Conservation (phyloP, 1,140 invertebrate genomes). For the Aphidius ervi region DNA sequence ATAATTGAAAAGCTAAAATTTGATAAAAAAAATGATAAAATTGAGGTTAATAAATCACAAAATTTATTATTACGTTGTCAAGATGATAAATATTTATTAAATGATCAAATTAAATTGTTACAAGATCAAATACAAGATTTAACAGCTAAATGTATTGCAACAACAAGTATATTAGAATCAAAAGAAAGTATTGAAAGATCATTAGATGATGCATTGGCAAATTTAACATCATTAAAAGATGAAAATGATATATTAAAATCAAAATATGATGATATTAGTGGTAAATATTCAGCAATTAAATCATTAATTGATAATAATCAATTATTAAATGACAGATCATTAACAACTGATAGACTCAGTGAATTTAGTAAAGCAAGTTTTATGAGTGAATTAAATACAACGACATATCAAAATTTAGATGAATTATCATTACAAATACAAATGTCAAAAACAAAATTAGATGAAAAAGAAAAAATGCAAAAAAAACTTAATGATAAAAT, state of each 20-base stretch:
- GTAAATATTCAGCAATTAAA: slow-evolving; percentile 35
- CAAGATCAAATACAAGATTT: slow-evolving; percentile 44
- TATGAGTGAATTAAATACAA: slow-evolving; percentile 40
- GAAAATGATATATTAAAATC: slow-evolving; percentile 42
- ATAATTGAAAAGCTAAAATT: slow-evolving; percentile 43
- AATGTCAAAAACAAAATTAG: slow-evolving; percentile 35
- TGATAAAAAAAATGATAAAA: slow-evolving; percentile 27
- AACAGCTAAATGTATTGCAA: slow-evolving; percentile 42
- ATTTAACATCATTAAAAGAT: slow-evolving; percentile 33
- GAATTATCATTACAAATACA: slow-evolving; percentile 40
- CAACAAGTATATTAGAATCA: slow-evolving; percentile 41
- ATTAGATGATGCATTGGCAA: slow-evolving; percentile 39
- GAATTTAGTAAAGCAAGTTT: slow-evolving; percentile 38
- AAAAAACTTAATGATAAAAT: slow-evolving; percentile 36
- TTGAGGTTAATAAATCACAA: slow-evolving; percentile 34
- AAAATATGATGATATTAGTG: slow-evolving; percentile 39
- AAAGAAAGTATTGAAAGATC: slow-evolving; percentile 49
- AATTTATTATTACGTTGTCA: slow-evolving; percentile 26
- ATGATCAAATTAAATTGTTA: slow-evolving; percentile 41
- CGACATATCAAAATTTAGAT: slow-evolving; percentile 44
- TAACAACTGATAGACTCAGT: slow-evolving; percentile 37
- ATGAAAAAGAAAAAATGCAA: slow-evolving; percentile 42
- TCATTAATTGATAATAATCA: slow-evolving; percentile 37
- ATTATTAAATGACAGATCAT: slow-evolving; percentile 28
- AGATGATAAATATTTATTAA: slow-evolving; percentile 38